phyloP scores from a whole-genome alignment of 1,140 invertebrate species.

The Sitobion miscanthi region DNA sequence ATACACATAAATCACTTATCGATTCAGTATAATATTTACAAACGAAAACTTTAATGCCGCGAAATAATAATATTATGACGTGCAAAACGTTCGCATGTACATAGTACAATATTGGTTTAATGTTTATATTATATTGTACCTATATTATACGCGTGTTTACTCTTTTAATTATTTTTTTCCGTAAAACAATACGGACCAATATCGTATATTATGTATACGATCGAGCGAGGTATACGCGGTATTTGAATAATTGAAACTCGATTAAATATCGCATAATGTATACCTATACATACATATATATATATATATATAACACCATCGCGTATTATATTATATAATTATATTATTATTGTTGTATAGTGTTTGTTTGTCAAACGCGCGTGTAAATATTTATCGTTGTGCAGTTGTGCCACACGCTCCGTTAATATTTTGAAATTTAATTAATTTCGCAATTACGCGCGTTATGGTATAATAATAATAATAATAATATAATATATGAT shows the following conservation, averaged over 20 bases:
- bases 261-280: not conserved
- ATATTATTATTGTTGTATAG: not conserved
- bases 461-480: not conserved
- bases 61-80: not conserved
- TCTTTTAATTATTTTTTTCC: not conserved
- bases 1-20: not conserved
- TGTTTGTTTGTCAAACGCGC: not conserved
- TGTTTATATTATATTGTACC: not conserved
- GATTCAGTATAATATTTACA: not conserved
- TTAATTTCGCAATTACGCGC: conserved; percentile 19
- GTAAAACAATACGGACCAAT: not conserved
- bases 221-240: not conserved
- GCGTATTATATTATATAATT: not conserved
- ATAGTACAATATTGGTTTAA: not conserved
- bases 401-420: not conserved
- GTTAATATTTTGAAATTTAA: conserved; percentile 37
- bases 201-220: not conserved
- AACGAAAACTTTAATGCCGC: not conserved
- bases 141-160: too few relatives aligned
- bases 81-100: not conserved
- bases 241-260: not conserved
- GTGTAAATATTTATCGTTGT: conserved; percentile 7
- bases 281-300: too few relatives aligned
- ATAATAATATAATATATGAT: not conserved
- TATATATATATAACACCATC: not conserved